Evolutionary conservation across 2,888 invertebrate genomes (phyloP), one percentile per base, ranked within the genome.

Genomic region (Tortricodes alternella): DNA sequence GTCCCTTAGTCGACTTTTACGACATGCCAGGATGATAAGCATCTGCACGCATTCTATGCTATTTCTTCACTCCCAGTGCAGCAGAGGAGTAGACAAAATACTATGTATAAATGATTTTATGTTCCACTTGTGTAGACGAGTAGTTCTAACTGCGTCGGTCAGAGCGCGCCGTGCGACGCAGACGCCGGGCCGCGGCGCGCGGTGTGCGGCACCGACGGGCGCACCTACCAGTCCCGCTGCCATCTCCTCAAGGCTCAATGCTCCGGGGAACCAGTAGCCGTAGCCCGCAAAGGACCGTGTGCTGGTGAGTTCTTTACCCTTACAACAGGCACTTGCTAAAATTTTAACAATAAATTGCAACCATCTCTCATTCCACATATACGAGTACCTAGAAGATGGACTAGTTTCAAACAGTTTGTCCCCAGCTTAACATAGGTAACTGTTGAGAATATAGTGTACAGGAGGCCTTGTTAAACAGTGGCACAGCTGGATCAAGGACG

Each of bases 171-270:
- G 11, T 93, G 93, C 69, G 88, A 89, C 59, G 65, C 75, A n/a
- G 82, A 73, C 53, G 59, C 67, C 0, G 74, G 74, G 4, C 61
- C 80, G 41, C 81, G 85, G 51, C 81, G 92, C 32, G 92, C 94
- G 0, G 94, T 96, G 37, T 96, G 96, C 77, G 96, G 96, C 37
- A 93, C 94, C 19, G 96, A 98, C 78, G 95, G 95, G 11, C 92
- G 94, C 62, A 96, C 96, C 19, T 98, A 98, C 87, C 92, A 94
- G 37, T 94, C 95, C 60, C 92, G 94, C 62, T 98, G 98, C 77
- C 95, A 95, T 65, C 91, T 97, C 63, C 92, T 95, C 71, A 92
- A 93, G 64, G 94, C 94, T 19, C 95, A 96, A 74, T 98, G 98
- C 76, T 92, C 93, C 63, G 94, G 95, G n/a, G 91, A 92, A 68